Base-by-base conservation (phyloP, 2,113 vertebrate species). In the Sinocyclocheilus maitianheensis region DNA sequence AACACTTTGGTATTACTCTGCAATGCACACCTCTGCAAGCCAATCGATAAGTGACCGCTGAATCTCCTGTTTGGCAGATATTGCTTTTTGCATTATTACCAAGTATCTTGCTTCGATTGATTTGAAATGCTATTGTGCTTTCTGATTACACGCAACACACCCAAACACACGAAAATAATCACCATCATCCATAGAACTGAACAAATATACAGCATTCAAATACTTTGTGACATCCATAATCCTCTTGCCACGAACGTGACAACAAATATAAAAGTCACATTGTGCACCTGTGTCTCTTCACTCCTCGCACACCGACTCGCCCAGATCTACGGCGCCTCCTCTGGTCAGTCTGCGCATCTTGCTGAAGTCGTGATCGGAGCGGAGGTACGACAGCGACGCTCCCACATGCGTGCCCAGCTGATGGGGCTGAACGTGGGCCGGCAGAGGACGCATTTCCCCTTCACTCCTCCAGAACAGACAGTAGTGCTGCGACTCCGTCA, bases 301-400 rank as follows among this genome's bases (percentile, higher is more conserved):
- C 91, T 95, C 95, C 91, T 95, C 95, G 87, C 94, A 95, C 91
- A 95, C 94, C 1, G 95, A 95, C 93, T 95, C 95, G 88, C 94
- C 94, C 84, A 96, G 93, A 91, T 95, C 95, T 88, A 96, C 94
- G 30, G 95, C 95, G 51, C 95, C 95, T 30, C 94, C 95, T 91
- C 95, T 91, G 93, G 95, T 96, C 88, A 96, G 94, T 86, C 94
- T 93, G 86, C 95, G 91, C 91, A 95, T 94, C 91, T 95, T 95
- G 91, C 95, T 94, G 91, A 95, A 94, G 93, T 95, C 94, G 86
- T 95, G 94, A 91, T 95, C 95, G 89, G 91, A 93, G 89, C 95
- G 93, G 92, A 95, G 94, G 92, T 95, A 96, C 81, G 93, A 94
- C 83, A 96, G 95, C 11, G 94, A 91, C 2, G 90, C 93, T 5